Percentiles rank a stretch among this genome's conserved stretches.
Evolutionary conservation across 2,113 vertebrate species (phyloP).

Genomic region (Podiceps cristatus): DNA sequence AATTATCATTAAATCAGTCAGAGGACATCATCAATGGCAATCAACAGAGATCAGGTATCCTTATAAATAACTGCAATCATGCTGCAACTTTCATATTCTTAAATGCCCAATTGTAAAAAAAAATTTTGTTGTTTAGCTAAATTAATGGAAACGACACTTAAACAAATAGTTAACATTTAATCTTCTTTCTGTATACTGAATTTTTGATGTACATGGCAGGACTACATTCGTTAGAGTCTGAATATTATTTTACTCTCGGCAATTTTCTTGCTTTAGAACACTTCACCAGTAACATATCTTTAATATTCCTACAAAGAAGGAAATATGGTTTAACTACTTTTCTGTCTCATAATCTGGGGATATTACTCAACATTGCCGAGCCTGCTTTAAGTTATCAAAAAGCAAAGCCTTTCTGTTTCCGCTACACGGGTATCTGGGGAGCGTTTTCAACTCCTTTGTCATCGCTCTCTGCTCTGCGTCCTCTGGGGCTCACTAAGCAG

Average conservation of each 20-base stretch:
- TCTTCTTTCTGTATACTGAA: neutral
- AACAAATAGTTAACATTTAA: neutral
- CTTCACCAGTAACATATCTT: neutral
- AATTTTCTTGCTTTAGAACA: neutral
- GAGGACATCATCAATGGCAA: neutral
- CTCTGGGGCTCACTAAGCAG: neutral
- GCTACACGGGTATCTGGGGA: neutral
- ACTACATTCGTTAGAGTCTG: neutral
- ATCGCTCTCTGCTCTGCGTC: accelerated
- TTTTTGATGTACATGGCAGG: neutral
- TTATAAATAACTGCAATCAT: neutral
- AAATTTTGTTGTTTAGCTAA: neutral
- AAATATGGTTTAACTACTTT: neutral
- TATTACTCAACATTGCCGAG: neutral
- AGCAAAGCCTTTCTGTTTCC: neutral
- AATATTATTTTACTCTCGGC: neutral
- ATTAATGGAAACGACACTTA: neutral
- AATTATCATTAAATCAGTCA: neutral
- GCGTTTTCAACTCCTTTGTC: neutral
- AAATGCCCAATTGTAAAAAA: neutral
- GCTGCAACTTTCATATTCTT: neutral
- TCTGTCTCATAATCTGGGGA: neutral
- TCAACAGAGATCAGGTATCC: neutral
- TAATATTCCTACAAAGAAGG: neutral
- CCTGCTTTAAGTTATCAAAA: neutral